A percentile compares a stretch with the other conserved stretches of the same genome.
Evolutionary conservation across 2,113 vertebrate genomes (phyloP).

Genomic region (Orcinus orca): DNA sequence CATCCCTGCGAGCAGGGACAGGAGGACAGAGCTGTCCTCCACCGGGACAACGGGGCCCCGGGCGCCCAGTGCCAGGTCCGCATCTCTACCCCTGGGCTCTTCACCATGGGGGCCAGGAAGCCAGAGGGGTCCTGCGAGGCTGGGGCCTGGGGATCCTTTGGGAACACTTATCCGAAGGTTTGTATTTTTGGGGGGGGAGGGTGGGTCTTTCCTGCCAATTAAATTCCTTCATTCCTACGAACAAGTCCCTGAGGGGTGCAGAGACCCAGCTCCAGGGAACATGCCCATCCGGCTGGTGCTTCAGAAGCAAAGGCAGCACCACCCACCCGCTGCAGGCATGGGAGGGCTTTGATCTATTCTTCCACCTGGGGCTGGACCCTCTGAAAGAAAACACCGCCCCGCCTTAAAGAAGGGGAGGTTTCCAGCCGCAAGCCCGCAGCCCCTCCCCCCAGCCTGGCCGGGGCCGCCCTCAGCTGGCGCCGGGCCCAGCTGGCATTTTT

Average conservation of each 20-base stretch:
- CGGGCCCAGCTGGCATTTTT: background rate
- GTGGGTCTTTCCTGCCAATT: background rate
- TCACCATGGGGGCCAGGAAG: background rate
- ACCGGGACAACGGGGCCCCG: background rate
- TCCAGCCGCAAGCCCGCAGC: background rate
- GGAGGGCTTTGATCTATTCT: background rate
- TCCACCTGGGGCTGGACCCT: background rate
- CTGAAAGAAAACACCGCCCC: background rate
- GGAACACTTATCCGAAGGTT: background rate
- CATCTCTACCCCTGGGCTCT: background rate
- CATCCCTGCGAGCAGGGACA: fast-evolving
- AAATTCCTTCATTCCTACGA: background rate
- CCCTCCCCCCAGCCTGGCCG: too few relatives aligned
- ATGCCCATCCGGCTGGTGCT: background rate
- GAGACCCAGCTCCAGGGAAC: background rate
- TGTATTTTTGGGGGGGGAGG: background rate
- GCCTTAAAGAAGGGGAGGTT: background rate
- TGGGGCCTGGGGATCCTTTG: background rate
- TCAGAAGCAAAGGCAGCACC: background rate
- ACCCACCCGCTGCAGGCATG: fast-evolving
- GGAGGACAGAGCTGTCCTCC: too few relatives aligned
- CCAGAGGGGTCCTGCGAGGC: background rate
- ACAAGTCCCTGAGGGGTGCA: fast-evolving
- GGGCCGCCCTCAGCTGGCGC: background rate
- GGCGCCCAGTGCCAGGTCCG: fast-evolving